These are phyloP conservation scores for Gisinianus flammeolus DNA, from an alignment of 2,888 invertebrate genomes.

Conservation along the genomic window DNA sequence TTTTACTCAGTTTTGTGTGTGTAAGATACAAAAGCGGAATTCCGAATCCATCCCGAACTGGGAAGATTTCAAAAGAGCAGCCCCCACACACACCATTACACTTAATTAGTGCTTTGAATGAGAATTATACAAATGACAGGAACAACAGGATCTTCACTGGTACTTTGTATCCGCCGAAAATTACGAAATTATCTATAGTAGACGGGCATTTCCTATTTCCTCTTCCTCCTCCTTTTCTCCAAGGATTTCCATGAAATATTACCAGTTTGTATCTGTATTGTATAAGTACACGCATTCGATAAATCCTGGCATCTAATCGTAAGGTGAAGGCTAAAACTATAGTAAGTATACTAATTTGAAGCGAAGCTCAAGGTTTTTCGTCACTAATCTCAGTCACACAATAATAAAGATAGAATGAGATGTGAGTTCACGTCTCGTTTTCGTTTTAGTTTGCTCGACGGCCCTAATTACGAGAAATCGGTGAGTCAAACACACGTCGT, in stretches of 20 bases:
- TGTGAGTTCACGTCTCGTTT: not conserved
- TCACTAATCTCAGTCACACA: not conserved
- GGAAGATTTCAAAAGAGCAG: too few relatives aligned
- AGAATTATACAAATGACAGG: not conserved
- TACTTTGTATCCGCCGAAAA: not conserved
- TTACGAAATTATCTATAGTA: not conserved
- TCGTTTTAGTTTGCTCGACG: not conserved
- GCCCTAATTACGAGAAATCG: not conserved
- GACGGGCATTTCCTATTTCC: not conserved
- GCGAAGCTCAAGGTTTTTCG: not conserved
- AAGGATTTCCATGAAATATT: not conserved
- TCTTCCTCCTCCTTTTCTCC: not conserved
- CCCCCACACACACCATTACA: conserved; percentile 1
- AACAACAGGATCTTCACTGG: not conserved
- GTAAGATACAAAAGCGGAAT: too few relatives aligned
- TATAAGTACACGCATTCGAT: not conserved
- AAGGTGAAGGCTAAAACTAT: not conserved
- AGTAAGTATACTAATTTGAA: not conserved
- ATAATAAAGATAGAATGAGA: not conserved
- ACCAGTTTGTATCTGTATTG: not conserved
- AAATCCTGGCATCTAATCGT: not conserved
- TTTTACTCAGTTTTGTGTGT: too few relatives aligned
- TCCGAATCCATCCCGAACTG: too few relatives aligned
- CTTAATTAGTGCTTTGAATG: conserved; percentile 9
- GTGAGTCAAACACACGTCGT: not conserved